Evolutionary conservation across 2,888 invertebrate species (phyloP), one percentile per base, ranked within the genome.

Genomic region (Drosophila affinis): DNA sequence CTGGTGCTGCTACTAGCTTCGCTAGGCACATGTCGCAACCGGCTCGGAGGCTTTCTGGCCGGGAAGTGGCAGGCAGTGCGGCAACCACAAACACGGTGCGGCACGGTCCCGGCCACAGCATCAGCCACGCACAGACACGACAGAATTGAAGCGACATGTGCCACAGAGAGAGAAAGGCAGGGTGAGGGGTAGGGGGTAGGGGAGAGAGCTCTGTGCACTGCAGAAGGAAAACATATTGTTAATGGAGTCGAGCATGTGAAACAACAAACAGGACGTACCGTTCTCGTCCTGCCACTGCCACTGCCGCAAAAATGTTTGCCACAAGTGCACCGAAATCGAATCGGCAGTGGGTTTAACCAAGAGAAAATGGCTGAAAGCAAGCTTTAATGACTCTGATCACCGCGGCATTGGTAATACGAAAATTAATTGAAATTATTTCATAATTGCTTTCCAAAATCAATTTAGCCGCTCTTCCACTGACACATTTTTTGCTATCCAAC

Each of bases 201-300:
- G 47, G 39, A 27, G 18, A 27, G 44, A 17, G 12, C 46, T 45
- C 46, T 57, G 56, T 47, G 79, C 69, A 59, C 53, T 76, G 81
- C 64, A 69, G 57, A 77, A 73, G 79, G 65, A 87, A 76, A 85
- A 82, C 85, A 85, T 81, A 85, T 85, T 87, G 76, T 87, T 85
- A 87, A 85, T 85, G 81, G 86, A 87, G 87, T 77, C 76, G 77
- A 79, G 79, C 84, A 85, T 85, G 87, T 85, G 82, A 85, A 85
- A 85, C 82, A 85, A 85, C 83, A 85, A 85, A 74, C 73, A 74
- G 60, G 74, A 70, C 57, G 56, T 44, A 52, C 58, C 58, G 18
- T 52, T 67, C 45, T 56, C 27, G 49, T 45, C 59, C 21, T 14
- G 49, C 14, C 53, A 21, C 21, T 14, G 49, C 14, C 53, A 21